These are phyloP conservation scores for Galemys pyrenaicus DNA, from an alignment of 2,113 vertebrate genomes.

Conservation along the genomic window DNA sequence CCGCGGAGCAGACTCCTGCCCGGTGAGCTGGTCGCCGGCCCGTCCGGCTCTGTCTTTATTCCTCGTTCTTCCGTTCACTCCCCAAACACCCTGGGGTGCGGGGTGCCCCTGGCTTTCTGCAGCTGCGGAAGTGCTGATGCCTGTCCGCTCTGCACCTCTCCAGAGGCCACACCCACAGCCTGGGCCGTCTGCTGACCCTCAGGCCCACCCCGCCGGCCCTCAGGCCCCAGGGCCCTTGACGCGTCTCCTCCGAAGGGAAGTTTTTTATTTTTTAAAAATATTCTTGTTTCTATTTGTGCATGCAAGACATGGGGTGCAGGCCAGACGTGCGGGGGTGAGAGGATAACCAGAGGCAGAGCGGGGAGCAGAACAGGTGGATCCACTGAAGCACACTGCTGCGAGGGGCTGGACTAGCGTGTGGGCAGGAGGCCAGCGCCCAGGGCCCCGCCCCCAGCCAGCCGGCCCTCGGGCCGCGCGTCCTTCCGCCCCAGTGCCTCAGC, in stretches of 20 bases:
- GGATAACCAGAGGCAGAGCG: too few relatives aligned
- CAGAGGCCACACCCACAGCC: too few relatives aligned
- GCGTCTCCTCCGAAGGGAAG: not conserved
- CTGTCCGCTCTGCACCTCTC: too few relatives aligned
- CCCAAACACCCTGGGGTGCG: not conserved
- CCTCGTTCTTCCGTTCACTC: not conserved
- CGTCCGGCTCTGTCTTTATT: not conserved
- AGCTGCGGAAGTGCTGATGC: not conserved
- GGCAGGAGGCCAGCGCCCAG: slow-evolving; percentile 35
- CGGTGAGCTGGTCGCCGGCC: too few relatives aligned
- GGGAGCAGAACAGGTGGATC: too few relatives aligned
- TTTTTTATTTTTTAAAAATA: too few relatives aligned
- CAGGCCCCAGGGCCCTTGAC: accelerated
- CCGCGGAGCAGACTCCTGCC: too few relatives aligned
- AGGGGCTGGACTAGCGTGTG: not conserved
- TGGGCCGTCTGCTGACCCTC: not conserved
- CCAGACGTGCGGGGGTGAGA: too few relatives aligned
- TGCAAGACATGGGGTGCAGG: too few relatives aligned
- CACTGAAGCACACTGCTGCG: too few relatives aligned
- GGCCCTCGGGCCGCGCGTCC: slow-evolving; percentile 89
- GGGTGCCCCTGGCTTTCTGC: not conserved
- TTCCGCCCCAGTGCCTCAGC: slow-evolving; percentile 90
- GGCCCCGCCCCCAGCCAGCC: slow-evolving; percentile 65
- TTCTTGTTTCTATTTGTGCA: too few relatives aligned
- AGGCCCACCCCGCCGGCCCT: not conserved